Conservation (phyloP, 2,113 vertebrate genomes). For the Ondatra zibethicus region DNA sequence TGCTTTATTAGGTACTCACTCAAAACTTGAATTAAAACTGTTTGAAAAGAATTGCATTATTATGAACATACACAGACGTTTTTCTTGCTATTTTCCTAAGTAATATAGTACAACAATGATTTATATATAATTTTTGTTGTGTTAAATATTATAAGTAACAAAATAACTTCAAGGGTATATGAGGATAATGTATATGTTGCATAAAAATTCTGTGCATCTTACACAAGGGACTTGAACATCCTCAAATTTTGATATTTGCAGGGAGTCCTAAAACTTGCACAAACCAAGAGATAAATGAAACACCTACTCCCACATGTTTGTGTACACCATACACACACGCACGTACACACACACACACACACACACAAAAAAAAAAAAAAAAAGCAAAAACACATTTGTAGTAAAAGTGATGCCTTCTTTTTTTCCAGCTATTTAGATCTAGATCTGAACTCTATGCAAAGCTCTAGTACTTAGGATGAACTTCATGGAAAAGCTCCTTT, state of each 20-base stretch:
- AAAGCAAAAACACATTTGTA: not conserved
- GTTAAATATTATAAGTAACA: not conserved
- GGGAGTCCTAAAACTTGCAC: not conserved
- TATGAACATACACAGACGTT: not conserved
- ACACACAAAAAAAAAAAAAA: too few relatives aligned
- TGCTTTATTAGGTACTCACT: not conserved
- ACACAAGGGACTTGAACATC: not conserved
- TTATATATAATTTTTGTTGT: not conserved
- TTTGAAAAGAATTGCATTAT: not conserved
- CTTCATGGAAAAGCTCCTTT: not conserved
- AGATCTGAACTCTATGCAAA: not conserved
- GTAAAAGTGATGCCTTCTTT: not conserved
- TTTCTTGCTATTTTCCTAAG: not conserved
- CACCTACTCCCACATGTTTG: not conserved
- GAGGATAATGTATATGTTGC: not conserved
- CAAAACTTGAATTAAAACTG: constrained; percentile 3
- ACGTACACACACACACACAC: not conserved
- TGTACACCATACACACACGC: not conserved
- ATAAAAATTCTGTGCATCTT: not conserved
- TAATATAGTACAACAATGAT: not conserved
- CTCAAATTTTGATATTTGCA: not conserved
- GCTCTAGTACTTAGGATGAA: not conserved
- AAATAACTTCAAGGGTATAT: not conserved
- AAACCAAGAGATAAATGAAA: not conserved
- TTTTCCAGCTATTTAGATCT: not conserved